Conservation (phyloP, 2,113 vertebrate genomes). For the Rhodinocichla rosea region DNA sequence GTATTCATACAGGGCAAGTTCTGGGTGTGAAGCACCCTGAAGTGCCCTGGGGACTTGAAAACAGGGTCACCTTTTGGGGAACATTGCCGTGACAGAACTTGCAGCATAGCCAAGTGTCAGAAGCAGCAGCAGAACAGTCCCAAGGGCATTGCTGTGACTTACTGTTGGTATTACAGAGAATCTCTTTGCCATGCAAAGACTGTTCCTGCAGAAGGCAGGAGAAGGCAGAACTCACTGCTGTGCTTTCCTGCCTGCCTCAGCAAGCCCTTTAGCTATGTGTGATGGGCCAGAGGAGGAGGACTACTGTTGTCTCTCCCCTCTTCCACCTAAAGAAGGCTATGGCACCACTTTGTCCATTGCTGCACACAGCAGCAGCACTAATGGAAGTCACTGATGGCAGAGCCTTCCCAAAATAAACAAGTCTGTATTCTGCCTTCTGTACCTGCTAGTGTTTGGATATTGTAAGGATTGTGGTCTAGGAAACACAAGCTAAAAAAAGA, state of each 20-base stretch:
- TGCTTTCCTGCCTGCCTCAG: neutral
- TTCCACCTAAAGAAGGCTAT: neutral
- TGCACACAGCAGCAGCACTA: neutral
- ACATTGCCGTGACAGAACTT: neutral
- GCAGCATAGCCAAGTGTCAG: neutral
- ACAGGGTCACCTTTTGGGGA: neutral
- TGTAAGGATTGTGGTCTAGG: neutral
- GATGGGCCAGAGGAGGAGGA: neutral
- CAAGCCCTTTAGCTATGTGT: neutral
- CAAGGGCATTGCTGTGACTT: accelerated
- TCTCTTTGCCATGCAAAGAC: neutral
- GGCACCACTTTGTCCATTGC: neutral
- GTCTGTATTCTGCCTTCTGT: neutral
- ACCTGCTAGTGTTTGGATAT: neutral
- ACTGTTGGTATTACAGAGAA: neutral
- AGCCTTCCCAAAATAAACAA: neutral
- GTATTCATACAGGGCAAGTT: neutral
- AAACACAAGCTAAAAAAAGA: neutral
- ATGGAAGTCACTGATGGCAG: neutral
- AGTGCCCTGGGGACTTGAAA: neutral
- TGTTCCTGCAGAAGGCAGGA: neutral
- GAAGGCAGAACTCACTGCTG: neutral
- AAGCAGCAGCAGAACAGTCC: neutral
- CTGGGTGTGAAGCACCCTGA: neutral
- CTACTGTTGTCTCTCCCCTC: neutral